These are phyloP conservation scores for Cynodonichthys magdalenae DNA, from an alignment of 2,797 vertebrate species.

Conservation along the genomic window DNA sequence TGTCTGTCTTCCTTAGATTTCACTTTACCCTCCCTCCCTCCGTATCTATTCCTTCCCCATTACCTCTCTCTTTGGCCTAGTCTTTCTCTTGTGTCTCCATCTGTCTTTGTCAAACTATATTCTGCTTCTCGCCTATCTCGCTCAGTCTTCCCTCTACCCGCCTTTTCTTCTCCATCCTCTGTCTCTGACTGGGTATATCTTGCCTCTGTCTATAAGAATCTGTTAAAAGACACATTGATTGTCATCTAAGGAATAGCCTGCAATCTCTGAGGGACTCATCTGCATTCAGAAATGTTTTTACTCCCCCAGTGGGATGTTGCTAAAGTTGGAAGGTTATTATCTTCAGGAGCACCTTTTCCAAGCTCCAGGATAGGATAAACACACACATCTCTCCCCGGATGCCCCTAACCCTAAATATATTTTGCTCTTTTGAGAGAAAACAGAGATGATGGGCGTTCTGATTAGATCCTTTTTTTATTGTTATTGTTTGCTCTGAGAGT, in stretches of 20 bases:
- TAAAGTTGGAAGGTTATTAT: conserved; percentile 68
- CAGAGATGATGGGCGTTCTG: conserved; percentile 49
- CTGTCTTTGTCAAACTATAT: conserved; percentile 74
- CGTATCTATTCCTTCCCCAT: conserved; percentile 59
- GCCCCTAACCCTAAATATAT: conserved; percentile 55
- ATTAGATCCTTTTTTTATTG: conserved; percentile 44
- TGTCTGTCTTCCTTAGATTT: conserved; percentile 66
- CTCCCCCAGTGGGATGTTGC: conserved; percentile 41
- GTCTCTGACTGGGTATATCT: conserved; percentile 54
- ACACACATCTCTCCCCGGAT: conserved; percentile 47
- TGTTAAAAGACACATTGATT: conserved; percentile 60
- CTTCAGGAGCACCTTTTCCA: conserved; percentile 59
- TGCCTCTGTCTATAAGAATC: conserved; percentile 67
- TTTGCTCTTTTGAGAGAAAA: conserved; percentile 51
- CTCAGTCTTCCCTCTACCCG: conserved; percentile 53
- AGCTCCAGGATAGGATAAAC: conserved; percentile 45
- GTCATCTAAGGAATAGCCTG: conserved; percentile 59
- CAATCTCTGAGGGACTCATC: conserved; percentile 59
- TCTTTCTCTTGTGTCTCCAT: conserved; percentile 71
- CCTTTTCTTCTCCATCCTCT: conserved; percentile 37
- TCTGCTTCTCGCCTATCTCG: conserved; percentile 58
- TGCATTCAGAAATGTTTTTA: conserved; percentile 50
- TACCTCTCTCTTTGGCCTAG: conserved; percentile 60
- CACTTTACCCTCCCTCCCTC: conserved; percentile 52
- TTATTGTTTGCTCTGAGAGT: conserved; percentile 50